Base-by-base conservation (phyloP, 2,888 invertebrate genomes). In the Ormia ochracea region DNA sequence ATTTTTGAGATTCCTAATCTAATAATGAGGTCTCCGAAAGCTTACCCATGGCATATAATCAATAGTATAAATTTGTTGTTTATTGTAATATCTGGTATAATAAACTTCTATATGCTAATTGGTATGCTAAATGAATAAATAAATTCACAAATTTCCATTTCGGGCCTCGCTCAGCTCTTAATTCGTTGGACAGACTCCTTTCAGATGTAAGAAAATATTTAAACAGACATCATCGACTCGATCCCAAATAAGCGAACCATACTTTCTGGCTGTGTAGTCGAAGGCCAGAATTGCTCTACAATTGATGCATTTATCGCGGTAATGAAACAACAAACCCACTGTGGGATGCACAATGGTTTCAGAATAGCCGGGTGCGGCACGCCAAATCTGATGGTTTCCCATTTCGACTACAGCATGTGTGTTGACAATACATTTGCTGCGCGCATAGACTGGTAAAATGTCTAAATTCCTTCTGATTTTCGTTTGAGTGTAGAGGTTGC, bases 371-470 rank as follows among this genome's bases (percentile, higher is more conserved):
- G 85, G 84, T 2, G 86, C 82, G 4, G 84, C 70, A 23, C 85
- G 85, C 82, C 87, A 89, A 0, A 96, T 93, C 88, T 96, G 96
- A 88, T 97, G 96, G 89, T 96, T 97, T 6, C 97, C 97, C 77
- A 96, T 94, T 89, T 97, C 96, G 3, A 96, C 93, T 4, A 95
- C 94, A 78, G 93, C 91, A 76, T 94, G 93, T n/a, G 96, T 95
- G 83, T 94, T 92, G 84, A 96, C 94, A 75, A 96, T 94, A 88
- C 96, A 96, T 88, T 97, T 97, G 84, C 96, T 96, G 65, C 96
- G 93, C 87, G 94, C 93, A 85, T 96, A 96, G 83, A 96, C 94
- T 1, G 87, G 86, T 82, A 87, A 38, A 3, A 88, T 83, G 36
- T 88, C 85, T 45, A 84, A 56, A 0, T 88, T 88, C 14, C 90